A percentile compares a stretch with the other conserved stretches of the same genome.
Evolutionary conservation across 2,797 vertebrate species (phyloP).

Genomic region (Ibycter americanus): DNA sequence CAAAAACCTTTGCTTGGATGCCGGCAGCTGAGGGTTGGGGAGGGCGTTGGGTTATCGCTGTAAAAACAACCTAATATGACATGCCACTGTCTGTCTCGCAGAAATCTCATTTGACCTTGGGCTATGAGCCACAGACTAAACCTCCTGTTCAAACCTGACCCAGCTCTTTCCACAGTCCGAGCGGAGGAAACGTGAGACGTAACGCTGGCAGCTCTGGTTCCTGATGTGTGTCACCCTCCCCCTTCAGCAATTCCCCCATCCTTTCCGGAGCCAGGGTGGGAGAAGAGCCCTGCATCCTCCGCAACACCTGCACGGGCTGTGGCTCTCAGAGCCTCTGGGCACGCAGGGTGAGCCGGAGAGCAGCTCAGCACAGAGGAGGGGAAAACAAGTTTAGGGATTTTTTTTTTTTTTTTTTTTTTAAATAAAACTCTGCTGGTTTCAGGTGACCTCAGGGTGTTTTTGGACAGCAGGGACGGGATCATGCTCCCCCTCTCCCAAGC

Average conservation of each 20-base stretch:
- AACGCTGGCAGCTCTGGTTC: slow-evolving; percentile 56
- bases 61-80: background rate
- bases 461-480: background rate
- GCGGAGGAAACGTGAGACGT: slow-evolving; percentile 72
- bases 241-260: slow-evolving; percentile 58
- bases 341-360: slow-evolving; percentile 55
- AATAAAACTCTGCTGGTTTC: slow-evolving; percentile 64
- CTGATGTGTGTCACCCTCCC: slow-evolving; percentile 49
- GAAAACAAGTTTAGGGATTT: background rate
- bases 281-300: background rate
- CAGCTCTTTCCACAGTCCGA: background rate
- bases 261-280: slow-evolving; percentile 45
- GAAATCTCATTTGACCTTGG: slow-evolving; percentile 62
- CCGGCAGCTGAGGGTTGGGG: background rate
- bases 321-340: slow-evolving; percentile 73
- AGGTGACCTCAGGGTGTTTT: slow-evolving; percentile 64
- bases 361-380: slow-evolving; percentile 62
- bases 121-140: slow-evolving; percentile 51
- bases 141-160: slow-evolving; percentile 72
- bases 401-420: background rate
- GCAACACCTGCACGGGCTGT: slow-evolving; percentile 63
- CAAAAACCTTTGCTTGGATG: background rate
- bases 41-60: background rate
- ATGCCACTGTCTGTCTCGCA: slow-evolving; percentile 8
- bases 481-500: background rate